Percentiles rank a stretch among this genome's conserved stretches.
phyloP scores from a whole-genome alignment of 2,888 invertebrate species.

The Lottia gigantea region DNA sequence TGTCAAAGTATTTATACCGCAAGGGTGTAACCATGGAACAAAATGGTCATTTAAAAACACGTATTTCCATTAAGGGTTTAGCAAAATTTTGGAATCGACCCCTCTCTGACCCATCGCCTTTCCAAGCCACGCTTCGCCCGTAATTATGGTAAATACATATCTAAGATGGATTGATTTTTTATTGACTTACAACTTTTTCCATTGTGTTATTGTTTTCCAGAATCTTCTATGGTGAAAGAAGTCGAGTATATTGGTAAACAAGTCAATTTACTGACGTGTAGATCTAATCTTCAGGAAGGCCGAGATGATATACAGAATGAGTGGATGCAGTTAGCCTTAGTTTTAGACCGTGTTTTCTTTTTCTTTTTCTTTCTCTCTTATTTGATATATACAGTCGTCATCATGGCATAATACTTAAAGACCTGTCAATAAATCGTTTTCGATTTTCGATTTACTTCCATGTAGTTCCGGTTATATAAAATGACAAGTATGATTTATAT shows the following conservation, averaged over 20 bases:
- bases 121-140: not conserved
- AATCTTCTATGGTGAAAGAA: constrained; percentile 47
- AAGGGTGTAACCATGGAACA: no score
- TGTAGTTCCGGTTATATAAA: no score
- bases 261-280: constrained; percentile 43
- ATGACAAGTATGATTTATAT: no score
- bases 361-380: constrained; percentile 52
- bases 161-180: not conserved
- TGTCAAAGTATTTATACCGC: no score
- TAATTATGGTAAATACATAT: not conserved
- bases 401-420: constrained; percentile 37
- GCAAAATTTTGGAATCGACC: no score
- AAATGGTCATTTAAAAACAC: no score
- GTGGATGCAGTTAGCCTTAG: constrained; percentile 62
- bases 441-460: no score
- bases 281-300: constrained; percentile 40
- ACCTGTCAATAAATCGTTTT: no score
- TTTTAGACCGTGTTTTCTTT: constrained; percentile 59
- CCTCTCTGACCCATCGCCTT: not conserved
- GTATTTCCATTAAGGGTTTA: no score
- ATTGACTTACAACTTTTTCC: not conserved
- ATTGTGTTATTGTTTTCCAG: not conserved
- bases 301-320: constrained; percentile 47
- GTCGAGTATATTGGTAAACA: constrained; percentile 52
- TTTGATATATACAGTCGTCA: constrained; percentile 50